Percentiles rank a stretch among this genome's conserved stretches.
Conservation (phyloP, 2,797 vertebrate genomes). For the Scyliorhinus canicula region DNA sequence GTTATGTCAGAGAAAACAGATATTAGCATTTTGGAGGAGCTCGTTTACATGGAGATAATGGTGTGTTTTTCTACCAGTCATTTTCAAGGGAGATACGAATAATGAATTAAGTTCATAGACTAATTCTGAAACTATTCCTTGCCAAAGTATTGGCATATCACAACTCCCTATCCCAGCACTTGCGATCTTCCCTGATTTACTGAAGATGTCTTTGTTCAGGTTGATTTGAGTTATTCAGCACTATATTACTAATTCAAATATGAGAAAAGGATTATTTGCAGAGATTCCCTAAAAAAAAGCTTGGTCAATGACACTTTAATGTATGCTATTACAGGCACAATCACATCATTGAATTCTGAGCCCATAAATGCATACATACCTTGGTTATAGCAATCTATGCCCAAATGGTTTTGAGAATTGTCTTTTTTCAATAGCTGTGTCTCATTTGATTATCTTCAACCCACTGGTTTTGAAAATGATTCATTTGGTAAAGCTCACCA, state of each 20-base stretch:
- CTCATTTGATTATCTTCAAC: background rate
- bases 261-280: background rate
- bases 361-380: background rate
- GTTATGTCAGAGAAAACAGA: background rate
- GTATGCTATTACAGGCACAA: background rate
- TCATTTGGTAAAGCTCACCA: background rate
- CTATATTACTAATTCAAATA: background rate
- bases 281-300: too few relatives aligned
- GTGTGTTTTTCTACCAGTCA: background rate
- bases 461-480: background rate
- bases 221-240: background rate
- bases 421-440: background rate
- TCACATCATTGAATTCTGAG: background rate
- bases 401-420: background rate
- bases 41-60: background rate
- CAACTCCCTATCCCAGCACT: background rate
- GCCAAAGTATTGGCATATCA: background rate
- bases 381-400: background rate
- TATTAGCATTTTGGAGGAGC: background rate
- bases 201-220: background rate
- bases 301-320: background rate
- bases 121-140: background rate
- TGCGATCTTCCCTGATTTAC: background rate
- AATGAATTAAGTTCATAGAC: background rate
- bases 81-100: background rate